Evolutionary conservation across 2,888 invertebrate genomes (phyloP), one percentile per base, ranked within the genome.

Genomic region (Dasypolia templi): DNA sequence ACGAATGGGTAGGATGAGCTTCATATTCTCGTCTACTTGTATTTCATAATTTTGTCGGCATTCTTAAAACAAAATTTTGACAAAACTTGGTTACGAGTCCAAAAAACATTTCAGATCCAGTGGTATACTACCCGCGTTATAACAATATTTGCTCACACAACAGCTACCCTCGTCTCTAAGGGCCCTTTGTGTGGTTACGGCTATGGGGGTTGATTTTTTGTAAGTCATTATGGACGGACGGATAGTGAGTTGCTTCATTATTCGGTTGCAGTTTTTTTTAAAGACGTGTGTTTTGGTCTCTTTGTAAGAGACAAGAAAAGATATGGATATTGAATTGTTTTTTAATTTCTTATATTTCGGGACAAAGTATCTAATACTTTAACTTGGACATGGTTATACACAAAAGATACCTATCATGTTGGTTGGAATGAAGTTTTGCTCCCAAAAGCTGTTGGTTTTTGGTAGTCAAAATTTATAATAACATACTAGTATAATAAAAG

Each of bases 121-220:
- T n/a, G 51, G 44, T 14, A 14, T 14, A 79, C 26, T 64, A 82
- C 77, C 67, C 32, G n/a, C 51, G 2, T 26, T 42, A 55, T 59
- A 81, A 53, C 59, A 81, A 77, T 75, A 75, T 77, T 81, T 77
- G 81, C 75, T 51, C 53, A 56, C 22, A 77, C 44, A 82, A 77
- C 82, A 35, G 75, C 39, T 66, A 78, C 82, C 77, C 82, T 77
- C 59, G 46, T 78, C 67, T 61, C 51, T 53, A 44, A 29, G 17
- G 44, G 3, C 39, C 77, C 56, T 77, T 77, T 77, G 67, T 62
- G 77, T 67, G 53, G 49, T 62, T 29, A 42, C 44, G 44, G 51
- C 63, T 77, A 46, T 64, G 51, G 56, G 55, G 53, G 59, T 59
- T 61, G 44, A 46, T 55, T 73, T 82, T 84, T 84, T 79, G 65